Evolutionary conservation across 1,140 invertebrate genomes (phyloP).

Genomic region (Parapsyche elsis): DNA sequence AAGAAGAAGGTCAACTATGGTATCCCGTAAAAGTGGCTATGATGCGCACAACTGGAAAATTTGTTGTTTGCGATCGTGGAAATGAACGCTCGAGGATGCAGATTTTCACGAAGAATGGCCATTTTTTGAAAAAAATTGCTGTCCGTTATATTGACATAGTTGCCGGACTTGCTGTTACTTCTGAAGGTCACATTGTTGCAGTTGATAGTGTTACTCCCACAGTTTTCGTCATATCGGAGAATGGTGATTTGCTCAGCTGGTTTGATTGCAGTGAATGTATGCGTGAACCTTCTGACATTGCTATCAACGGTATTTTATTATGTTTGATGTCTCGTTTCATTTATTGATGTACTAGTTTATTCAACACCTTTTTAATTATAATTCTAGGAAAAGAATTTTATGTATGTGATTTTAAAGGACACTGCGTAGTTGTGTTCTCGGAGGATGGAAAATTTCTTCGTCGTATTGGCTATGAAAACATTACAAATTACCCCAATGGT

Average conservation of each 20-base stretch:
- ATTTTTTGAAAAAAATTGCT: slow-evolving; percentile 93
- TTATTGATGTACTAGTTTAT: slow-evolving; percentile 6
- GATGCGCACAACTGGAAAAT: slow-evolving; percentile 87
- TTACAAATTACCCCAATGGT: slow-evolving; percentile 97
- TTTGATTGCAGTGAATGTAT: slow-evolving; percentile 98
- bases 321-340: no score
- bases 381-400: slow-evolving; percentile 90
- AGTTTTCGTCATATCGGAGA: slow-evolving; percentile 93
- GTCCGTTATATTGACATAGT: slow-evolving; percentile 96
- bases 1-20: slow-evolving; percentile 96
- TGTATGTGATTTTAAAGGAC: slow-evolving; percentile 98
- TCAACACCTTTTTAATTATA: neutral
- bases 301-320: slow-evolving; percentile 80
- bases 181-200: slow-evolving; percentile 91
- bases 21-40: slow-evolving; percentile 96
- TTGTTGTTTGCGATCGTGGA: slow-evolving; percentile 96
- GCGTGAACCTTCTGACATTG: slow-evolving; percentile 96
- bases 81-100: slow-evolving; percentile 97
- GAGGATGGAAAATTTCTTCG: slow-evolving; percentile 91
- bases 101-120: slow-evolving; percentile 89
- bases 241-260: slow-evolving; percentile 91
- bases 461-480: slow-evolving; percentile 93
- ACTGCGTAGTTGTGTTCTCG: slow-evolving; percentile 95
- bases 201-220: slow-evolving; percentile 98
- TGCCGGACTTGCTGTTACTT: slow-evolving; percentile 92